Conservation (phyloP, 2,888 invertebrate genomes). For the Lapara coniferarum region DNA sequence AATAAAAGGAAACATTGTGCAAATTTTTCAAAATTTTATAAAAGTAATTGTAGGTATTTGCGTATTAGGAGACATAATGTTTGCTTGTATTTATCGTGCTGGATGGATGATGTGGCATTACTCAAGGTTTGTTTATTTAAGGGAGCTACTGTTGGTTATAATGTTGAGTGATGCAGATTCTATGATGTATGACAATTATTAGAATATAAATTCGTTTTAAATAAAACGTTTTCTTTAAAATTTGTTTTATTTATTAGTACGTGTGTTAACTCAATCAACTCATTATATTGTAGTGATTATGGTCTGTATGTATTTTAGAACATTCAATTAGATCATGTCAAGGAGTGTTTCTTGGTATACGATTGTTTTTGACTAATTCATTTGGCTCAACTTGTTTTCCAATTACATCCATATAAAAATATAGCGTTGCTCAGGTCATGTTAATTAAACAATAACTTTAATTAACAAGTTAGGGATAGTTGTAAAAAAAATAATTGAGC, state of each 20-base stretch:
- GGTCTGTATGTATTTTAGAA: too few species aligned
- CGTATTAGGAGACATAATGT: background rate
- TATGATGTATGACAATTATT: conserved; percentile 15
- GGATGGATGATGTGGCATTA: conserved; percentile 6
- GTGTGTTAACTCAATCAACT: too few species aligned
- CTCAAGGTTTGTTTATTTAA: background rate
- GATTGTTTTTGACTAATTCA: too few species aligned
- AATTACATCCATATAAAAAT: too few species aligned
- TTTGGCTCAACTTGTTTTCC: too few species aligned
- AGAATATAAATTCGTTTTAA: conserved; percentile 25
- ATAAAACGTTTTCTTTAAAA: conserved; percentile 18
- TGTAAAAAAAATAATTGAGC: too few species aligned
- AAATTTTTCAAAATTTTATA: background rate
- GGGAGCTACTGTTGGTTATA: conserved; percentile 3
- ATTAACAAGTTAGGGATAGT: too few species aligned
- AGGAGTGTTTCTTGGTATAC: too few species aligned
- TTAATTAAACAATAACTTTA: too few species aligned
- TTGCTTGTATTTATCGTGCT: background rate
- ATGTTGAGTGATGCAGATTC: conserved; percentile 19
- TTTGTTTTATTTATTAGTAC: background rate
- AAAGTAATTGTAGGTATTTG: background rate
- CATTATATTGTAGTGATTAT: too few species aligned
- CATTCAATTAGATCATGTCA: too few species aligned
- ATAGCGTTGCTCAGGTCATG: too few species aligned
- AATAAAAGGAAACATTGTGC: conserved; percentile 9